Conservation (phyloP, 2,888 invertebrate genomes). For the Nemotelus pantherinus region DNA sequence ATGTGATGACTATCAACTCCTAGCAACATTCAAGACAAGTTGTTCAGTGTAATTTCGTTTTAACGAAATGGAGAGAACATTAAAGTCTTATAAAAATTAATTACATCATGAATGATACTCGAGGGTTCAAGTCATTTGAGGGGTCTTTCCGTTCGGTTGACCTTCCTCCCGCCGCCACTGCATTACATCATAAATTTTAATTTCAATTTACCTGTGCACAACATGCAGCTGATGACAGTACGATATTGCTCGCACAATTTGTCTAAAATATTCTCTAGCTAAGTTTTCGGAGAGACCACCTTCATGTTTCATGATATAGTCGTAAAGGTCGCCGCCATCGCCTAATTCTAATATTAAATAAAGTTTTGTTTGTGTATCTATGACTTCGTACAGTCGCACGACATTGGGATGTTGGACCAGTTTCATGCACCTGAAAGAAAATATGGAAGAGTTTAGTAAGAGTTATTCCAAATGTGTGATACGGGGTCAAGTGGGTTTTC, state of each 20-base stretch:
- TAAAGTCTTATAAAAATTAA: no score
- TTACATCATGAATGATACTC: no score
- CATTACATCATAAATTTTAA: no score
- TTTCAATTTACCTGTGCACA: constrained; percentile 66
- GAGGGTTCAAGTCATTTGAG: no score
- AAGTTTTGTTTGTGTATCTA: constrained; percentile 98
- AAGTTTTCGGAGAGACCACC: constrained; percentile 84
- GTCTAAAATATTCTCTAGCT: constrained; percentile 92
- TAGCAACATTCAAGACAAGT: no score
- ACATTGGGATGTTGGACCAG: constrained; percentile 99
- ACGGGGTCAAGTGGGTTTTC: no score
- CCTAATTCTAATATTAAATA: constrained; percentile 97
- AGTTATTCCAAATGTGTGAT: no score
- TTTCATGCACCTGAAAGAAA: constrained; percentile 95
- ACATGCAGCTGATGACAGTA: constrained; percentile 92
- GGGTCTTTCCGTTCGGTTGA: no score
- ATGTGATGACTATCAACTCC: no score
- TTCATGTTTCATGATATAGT: constrained; percentile 97
- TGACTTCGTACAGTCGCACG: constrained; percentile 97
- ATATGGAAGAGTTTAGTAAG: constrained; percentile 39
- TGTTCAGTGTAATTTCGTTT: no score
- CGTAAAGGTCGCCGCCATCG: constrained; percentile 98
- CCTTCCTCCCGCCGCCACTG: no score
- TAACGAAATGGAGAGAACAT: no score
- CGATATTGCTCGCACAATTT: constrained; percentile 97